Percentiles rank a stretch among this genome's conserved stretches.
Conservation (phyloP, 2,888 invertebrate species). For the Cepaea hortensis region DNA sequence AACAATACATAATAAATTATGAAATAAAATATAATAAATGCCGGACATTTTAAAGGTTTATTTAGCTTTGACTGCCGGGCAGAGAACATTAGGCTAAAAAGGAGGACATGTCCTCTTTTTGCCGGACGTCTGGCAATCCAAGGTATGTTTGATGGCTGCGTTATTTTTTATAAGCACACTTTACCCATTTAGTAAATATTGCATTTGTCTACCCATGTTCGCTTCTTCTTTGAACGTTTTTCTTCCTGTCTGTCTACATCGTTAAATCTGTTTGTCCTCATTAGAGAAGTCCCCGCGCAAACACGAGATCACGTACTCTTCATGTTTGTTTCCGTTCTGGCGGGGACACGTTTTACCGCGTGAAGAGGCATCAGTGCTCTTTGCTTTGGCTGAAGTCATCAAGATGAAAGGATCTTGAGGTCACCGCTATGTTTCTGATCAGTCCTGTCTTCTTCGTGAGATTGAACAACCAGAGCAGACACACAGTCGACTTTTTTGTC, state of each 20-base stretch:
- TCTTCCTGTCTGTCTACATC: constrained; percentile 6
- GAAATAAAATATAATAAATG: no score
- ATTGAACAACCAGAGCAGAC: neutral
- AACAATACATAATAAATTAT: no score
- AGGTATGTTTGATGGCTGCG: no score
- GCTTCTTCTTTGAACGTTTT: neutral
- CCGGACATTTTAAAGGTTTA: no score
- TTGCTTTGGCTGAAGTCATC: neutral
- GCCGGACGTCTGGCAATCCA: no score
- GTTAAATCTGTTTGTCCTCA: constrained; percentile 12
- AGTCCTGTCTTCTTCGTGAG: neutral
- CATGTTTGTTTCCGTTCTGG: neutral
- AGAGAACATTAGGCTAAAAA: no score
- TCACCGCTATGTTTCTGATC: neutral
- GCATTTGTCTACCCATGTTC: neutral
- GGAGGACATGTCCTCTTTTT: no score
- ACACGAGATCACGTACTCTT: neutral
- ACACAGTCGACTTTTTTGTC: no score
- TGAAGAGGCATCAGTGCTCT: neutral
- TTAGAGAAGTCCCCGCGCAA: neutral
- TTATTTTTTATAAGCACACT: no score
- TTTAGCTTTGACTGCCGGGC: no score
- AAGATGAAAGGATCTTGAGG: no score
- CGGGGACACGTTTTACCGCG: neutral
- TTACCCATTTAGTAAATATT: neutral